phyloP scores from a whole-genome alignment of 1,140 invertebrate species.

The Euglossa dilemma region DNA sequence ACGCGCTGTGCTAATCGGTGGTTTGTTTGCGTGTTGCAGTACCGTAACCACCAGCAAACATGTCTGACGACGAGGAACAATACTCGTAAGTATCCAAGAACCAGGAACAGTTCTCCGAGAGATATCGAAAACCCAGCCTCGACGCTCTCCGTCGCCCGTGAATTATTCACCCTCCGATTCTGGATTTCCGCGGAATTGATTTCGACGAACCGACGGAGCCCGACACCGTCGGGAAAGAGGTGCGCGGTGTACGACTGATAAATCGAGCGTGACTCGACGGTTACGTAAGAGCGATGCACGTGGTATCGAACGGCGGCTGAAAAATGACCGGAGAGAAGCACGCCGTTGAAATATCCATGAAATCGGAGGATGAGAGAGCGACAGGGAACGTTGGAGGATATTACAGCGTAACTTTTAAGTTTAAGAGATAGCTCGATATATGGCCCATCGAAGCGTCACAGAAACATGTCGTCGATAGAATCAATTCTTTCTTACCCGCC shows the following conservation, averaged over 20 bases:
- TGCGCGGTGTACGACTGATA: not conserved
- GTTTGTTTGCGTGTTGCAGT: slow-evolving; percentile 75
- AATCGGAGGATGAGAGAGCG: not conserved
- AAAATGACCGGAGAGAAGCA: not conserved
- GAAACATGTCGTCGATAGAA: slow-evolving; percentile 28
- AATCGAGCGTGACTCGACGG: not conserved
- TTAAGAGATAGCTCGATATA: not conserved
- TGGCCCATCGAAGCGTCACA: slow-evolving; percentile 16
- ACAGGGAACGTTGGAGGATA: slow-evolving; percentile 17
- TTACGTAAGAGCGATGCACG: not conserved
- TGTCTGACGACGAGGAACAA: slow-evolving; percentile 83
- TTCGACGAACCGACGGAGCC: not conserved
- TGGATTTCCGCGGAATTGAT: not conserved
- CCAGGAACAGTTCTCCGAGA: too few relatives aligned
- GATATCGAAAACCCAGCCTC: not conserved
- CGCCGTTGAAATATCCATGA: slow-evolving; percentile 1
- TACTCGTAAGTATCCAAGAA: slow-evolving; percentile 80
- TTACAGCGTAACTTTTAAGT: slow-evolving; percentile 11
- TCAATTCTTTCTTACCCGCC: slow-evolving; percentile 33
- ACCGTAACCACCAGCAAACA: slow-evolving; percentile 77
- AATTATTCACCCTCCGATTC: not conserved
- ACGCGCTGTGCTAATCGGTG: slow-evolving; percentile 35
- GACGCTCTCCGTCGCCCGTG: not conserved
- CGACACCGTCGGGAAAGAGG: not conserved
- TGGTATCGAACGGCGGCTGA: not conserved